phyloP scores from a whole-genome alignment of 2,113 vertebrate genomes.

The Phoenicopterus ruber region DNA sequence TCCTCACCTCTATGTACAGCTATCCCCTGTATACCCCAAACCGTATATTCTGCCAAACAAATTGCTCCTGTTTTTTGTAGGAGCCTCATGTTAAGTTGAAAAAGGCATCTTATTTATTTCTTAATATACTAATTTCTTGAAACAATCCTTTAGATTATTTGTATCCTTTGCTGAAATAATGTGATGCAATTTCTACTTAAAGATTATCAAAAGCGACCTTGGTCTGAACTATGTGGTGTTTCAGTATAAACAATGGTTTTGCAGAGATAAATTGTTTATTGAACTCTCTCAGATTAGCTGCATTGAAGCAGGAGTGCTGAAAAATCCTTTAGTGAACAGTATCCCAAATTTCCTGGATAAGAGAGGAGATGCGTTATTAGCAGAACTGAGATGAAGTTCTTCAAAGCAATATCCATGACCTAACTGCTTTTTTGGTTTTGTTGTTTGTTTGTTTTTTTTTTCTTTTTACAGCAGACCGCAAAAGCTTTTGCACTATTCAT shows the following conservation, averaged over 20 bases:
- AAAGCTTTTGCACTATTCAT: constrained; percentile 99
- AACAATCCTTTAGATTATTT: not conserved
- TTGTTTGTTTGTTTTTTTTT: not conserved
- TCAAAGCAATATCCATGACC: not conserved
- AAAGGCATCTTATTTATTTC: not conserved
- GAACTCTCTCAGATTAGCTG: not conserved
- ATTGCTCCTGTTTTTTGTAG: not conserved
- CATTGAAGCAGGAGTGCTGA: not conserved
- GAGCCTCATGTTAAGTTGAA: not conserved
- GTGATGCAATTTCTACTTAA: not conserved
- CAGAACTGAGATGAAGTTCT: not conserved
- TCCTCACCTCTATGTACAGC: not conserved
- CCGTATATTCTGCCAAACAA: not conserved
- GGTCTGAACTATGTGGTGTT: not conserved
- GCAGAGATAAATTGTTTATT: not conserved
- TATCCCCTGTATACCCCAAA: not conserved
- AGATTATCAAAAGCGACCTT: not conserved
- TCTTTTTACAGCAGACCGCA: constrained; percentile 84
- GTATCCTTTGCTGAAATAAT: not conserved
- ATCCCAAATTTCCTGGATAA: not conserved
- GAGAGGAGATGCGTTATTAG: not conserved
- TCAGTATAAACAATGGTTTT: not conserved
- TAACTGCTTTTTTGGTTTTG: not conserved
- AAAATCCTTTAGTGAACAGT: not conserved
- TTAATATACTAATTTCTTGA: not conserved